phyloP scores from a whole-genome alignment of 23 tunicate species.

The Trididemnum nubilum region DNA sequence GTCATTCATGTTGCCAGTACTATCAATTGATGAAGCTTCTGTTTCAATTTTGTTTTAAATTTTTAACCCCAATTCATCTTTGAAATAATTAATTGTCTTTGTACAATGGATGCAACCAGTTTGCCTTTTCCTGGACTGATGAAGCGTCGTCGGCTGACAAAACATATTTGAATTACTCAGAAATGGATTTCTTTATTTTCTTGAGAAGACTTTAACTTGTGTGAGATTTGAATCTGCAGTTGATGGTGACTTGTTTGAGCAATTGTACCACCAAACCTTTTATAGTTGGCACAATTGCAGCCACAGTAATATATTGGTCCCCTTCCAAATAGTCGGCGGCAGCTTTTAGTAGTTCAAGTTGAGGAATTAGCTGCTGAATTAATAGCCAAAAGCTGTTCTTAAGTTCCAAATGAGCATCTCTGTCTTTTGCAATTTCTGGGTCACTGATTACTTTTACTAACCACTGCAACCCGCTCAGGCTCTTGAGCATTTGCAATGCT shows the following conservation, averaged over 20 bases:
- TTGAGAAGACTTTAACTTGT: too few relatives aligned
- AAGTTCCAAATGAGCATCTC: conserved; percentile 22
- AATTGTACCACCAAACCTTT: too few relatives aligned
- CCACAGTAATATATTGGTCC: not conserved
- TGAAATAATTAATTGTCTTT: conserved; percentile 1
- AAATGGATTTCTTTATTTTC: too few relatives aligned
- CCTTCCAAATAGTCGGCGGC: not conserved
- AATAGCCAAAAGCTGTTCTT: conserved; percentile 31
- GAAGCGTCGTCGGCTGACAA: too few relatives aligned
- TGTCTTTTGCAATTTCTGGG: not conserved
- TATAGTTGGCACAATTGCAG: not conserved
- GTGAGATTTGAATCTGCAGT: too few relatives aligned
- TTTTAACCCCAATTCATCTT: too few relatives aligned
- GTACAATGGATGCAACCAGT: conserved; percentile 9
- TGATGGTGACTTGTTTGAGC: too few relatives aligned
- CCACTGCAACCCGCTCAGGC: conserved; percentile 28
- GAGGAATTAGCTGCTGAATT: not conserved
- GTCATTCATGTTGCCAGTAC: too few relatives aligned
- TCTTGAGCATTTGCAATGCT: not conserved
- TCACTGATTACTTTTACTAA: conserved; percentile 25
- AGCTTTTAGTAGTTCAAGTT: not conserved
- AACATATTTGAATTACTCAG: too few relatives aligned
- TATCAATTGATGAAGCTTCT: too few relatives aligned
- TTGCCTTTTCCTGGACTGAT: not conserved
- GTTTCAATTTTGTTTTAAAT: too few relatives aligned